Base-by-base conservation (phyloP, 2,113 vertebrate genomes). In the Ameiurus melas region DNA sequence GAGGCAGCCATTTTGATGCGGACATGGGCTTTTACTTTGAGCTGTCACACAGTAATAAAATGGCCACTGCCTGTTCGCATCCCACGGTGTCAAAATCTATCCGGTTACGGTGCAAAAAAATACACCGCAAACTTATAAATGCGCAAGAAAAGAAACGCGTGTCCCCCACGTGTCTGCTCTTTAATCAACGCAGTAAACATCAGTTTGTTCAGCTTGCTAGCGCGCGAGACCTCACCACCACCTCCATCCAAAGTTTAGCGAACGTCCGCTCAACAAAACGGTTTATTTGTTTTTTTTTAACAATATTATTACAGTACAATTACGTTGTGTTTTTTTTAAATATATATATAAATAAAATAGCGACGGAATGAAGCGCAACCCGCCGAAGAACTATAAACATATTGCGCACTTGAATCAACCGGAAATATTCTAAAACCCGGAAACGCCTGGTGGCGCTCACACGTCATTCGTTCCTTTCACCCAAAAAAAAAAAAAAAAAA, bases 361-460 rank as follows among this genome's bases (percentile, higher is more conserved):
- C 33, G 36, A n/a, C 27, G 70, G 25, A 25, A 39, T 6, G 2
- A 70, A 57, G 51, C 22, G 9, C n/a, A 78, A 70, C 0, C 20
- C 27, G 22, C 7, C 36, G 25, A 36, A 19, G 57, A 36, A 30
- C 66, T 81, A 75, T 51, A n/a, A 51, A 43, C n/a, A 83, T 83
- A 84, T 68, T 55, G 27, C 84, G 80, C 64, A 60, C 39, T 53
- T 53, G 36, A 25, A 90, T 92, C 92, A 94, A 93, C 94, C 95
- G 95, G 95, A 96, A 96, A 94, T 91, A 92, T 68, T 93, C 91
- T 91, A 83, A 90, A 91, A 94, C 91, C 95, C 95, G 95, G 95
- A 96, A 96, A 95, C 94, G 93, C 94, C 95, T 93, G 85, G 93
- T 92, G 94, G 94, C 90, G 94, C 92, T 94, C 95, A 93, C 94